Evolutionary conservation across 2,797 vertebrate genomes (phyloP).

Genomic region (Pipistrellus pygmaeus): DNA sequence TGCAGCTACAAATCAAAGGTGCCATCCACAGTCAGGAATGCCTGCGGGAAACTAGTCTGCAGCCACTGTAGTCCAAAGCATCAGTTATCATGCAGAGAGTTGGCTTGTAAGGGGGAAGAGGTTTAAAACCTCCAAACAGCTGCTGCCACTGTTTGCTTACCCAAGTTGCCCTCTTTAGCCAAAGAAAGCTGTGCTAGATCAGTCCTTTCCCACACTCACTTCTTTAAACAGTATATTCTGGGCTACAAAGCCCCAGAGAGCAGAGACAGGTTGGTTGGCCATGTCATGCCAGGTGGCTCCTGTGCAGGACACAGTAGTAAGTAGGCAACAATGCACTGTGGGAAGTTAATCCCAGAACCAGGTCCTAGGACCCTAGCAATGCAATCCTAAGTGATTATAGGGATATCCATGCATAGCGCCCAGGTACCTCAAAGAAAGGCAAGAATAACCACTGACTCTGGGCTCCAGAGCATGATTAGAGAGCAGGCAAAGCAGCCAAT

Average conservation of each 20-base stretch:
- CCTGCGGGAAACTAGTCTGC: not conserved
- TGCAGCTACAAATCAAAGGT: not conserved
- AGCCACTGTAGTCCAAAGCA: not conserved
- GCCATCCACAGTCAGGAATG: not conserved
- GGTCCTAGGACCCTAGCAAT: not conserved
- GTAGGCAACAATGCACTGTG: not conserved
- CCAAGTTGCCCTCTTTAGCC: not conserved
- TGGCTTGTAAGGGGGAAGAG: not conserved
- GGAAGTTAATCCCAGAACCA: not conserved
- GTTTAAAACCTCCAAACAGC: not conserved
- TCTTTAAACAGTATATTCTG: not conserved
- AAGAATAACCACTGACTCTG: not conserved
- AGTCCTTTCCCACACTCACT: slow-evolving; percentile 7
- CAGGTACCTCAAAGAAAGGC: not conserved
- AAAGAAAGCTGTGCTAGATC: not conserved
- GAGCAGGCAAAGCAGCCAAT: not conserved
- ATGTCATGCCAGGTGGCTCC: not conserved
- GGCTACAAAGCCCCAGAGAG: not conserved
- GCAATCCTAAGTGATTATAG: not conserved
- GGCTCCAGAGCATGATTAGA: not conserved
- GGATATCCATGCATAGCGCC: not conserved
- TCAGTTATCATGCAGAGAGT: not conserved
- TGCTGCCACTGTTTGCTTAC: not conserved
- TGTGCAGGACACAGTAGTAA: not conserved
- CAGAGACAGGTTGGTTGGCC: not conserved